These are phyloP conservation scores for Drosophila leonis DNA, from an alignment of 2,888 invertebrate genomes.

Conservation along the genomic window DNA sequence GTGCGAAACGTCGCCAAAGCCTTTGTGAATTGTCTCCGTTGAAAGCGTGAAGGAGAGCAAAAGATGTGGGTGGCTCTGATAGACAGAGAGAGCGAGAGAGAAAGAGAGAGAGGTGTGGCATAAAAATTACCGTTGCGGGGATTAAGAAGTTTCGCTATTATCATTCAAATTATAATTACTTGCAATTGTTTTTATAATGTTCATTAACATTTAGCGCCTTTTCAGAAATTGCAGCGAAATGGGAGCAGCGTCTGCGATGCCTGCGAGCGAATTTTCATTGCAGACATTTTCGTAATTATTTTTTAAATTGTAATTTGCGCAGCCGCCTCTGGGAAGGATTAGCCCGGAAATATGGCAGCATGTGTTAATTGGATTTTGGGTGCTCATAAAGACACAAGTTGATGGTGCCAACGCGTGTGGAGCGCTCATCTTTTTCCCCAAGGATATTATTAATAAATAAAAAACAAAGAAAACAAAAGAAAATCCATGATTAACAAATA, in stretches of 20 bases:
- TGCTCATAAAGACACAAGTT: slow-evolving; percentile 62
- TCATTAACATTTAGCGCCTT: slow-evolving; percentile 80
- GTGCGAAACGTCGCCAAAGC: slow-evolving; percentile 25
- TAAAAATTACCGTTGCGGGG: slow-evolving; percentile 80
- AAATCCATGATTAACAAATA: not conserved
- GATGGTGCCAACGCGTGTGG: slow-evolving; percentile 14
- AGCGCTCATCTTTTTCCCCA: slow-evolving; percentile 7
- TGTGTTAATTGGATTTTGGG: slow-evolving; percentile 74
- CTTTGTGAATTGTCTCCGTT: slow-evolving; percentile 62
- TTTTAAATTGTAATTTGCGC: slow-evolving; percentile 78
- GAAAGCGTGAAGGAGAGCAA: slow-evolving; percentile 9
- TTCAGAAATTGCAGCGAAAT: slow-evolving; percentile 69
- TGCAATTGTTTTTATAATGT: slow-evolving; percentile 81
- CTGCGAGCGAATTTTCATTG: slow-evolving; percentile 52
- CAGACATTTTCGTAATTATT: slow-evolving; percentile 80
- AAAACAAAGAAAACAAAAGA: not conserved
- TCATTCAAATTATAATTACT: slow-evolving; percentile 82
- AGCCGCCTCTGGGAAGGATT: slow-evolving; percentile 69
- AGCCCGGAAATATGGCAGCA: slow-evolving; percentile 65
- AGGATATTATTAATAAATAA: not conserved
- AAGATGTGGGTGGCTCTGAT: not conserved
- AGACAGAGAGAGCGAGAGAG: not conserved
- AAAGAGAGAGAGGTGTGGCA: slow-evolving; percentile 25
- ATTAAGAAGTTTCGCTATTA: slow-evolving; percentile 81
- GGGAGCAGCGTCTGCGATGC: slow-evolving; percentile 47